phyloP scores from a whole-genome alignment of 2,113 vertebrate species.

The Calyptomena viridis region DNA sequence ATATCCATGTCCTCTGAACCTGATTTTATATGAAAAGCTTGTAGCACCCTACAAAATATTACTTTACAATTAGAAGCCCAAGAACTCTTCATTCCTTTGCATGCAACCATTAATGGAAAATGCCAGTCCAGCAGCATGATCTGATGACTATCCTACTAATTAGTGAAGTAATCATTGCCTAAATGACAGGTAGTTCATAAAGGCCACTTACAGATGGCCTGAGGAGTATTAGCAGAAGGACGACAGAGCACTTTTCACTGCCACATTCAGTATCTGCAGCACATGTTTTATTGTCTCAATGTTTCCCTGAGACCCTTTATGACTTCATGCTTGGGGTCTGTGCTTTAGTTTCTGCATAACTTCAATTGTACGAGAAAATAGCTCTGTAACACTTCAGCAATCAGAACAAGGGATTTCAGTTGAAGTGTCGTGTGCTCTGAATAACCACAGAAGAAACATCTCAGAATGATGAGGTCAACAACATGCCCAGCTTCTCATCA shows the following conservation, averaged over 20 bases:
- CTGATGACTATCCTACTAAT: not conserved
- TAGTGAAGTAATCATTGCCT: not conserved
- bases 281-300: not conserved
- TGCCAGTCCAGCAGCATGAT: not conserved
- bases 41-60: not conserved
- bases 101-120: not conserved
- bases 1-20: not conserved
- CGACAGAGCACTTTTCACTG: not conserved
- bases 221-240: not conserved
- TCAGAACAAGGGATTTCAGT: not conserved
- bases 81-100: not conserved
- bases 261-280: not conserved
- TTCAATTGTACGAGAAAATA: not conserved
- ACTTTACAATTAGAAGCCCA: not conserved
- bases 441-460: not conserved
- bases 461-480: conserved; percentile 47
- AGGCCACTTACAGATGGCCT: not conserved
- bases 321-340: not conserved
- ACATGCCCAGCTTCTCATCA: conserved; percentile 13
- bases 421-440: not conserved
- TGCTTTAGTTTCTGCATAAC: not conserved
- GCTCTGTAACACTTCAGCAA: conserved; percentile 16
- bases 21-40: not conserved
- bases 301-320: not conserved
- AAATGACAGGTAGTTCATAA: not conserved